phyloP scores from a whole-genome alignment of 2,888 invertebrate species.

The Chrysolina haemoptera region DNA sequence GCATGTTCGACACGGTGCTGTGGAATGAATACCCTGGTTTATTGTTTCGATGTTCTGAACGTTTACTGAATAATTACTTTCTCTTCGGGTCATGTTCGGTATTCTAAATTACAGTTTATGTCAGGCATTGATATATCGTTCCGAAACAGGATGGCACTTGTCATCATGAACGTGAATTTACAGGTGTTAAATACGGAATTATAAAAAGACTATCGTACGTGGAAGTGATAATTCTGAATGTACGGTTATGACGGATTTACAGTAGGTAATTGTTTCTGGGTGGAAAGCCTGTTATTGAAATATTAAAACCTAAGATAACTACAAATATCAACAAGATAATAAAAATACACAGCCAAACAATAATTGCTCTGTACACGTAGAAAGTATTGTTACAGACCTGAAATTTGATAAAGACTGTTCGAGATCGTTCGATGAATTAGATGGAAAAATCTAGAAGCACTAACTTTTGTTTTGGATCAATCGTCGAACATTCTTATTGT shows the following conservation, averaged over 20 bases:
- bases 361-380: too few relatives aligned
- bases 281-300: not conserved
- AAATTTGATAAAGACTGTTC: too few relatives aligned
- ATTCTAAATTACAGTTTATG: not conserved
- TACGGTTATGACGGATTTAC: not conserved
- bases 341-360: too few relatives aligned
- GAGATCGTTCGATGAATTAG: too few relatives aligned
- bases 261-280: not conserved
- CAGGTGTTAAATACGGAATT: not conserved
- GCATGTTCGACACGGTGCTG: slow-evolving; percentile 6
- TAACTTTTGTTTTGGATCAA: too few relatives aligned
- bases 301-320: too few relatives aligned
- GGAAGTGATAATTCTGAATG: slow-evolving; percentile 8
- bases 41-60: slow-evolving; percentile 4
- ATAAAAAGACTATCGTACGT: not conserved
- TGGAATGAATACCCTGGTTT: slow-evolving; percentile 10
- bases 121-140: not conserved
- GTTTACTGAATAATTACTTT: slow-evolving; percentile 15
- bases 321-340: too few relatives aligned
- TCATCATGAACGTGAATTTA: slow-evolving; percentile 2
- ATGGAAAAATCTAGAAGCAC: too few relatives aligned
- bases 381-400: too few relatives aligned
- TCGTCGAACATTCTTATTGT: too few relatives aligned
- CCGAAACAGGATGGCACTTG: slow-evolving; percentile 16
- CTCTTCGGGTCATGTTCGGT: slow-evolving; percentile 18